A percentile compares a stretch with the other conserved stretches of the same genome.
phyloP scores from a whole-genome alignment of 2,888 invertebrate species.

The Caenorhabditis sp. region DNA sequence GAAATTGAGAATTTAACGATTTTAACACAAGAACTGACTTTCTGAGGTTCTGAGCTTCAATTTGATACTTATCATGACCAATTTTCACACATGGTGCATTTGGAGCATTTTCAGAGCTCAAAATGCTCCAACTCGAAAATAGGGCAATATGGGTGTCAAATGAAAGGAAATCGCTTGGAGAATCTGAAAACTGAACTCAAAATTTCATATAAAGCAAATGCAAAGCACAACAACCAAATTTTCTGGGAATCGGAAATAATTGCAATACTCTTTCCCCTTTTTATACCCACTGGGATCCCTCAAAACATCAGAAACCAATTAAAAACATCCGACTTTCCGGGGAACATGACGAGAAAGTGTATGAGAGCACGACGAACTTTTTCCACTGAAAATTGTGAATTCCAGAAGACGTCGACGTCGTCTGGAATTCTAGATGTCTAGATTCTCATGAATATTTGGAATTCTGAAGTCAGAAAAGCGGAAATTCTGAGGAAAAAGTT shows the following conservation, averaged over 20 bases:
- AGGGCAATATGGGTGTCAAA: background rate
- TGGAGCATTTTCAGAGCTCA: conserved; percentile 4
- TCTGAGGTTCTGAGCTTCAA: background rate
- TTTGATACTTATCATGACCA: background rate
- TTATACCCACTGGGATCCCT: conserved; percentile 1
- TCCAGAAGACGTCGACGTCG: too few relatives aligned
- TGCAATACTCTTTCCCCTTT: background rate
- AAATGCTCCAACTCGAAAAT: background rate
- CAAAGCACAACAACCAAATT: too few relatives aligned
- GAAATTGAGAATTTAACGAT: too few relatives aligned
- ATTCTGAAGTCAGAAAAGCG: conserved; percentile 21
- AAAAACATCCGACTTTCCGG: too few relatives aligned
- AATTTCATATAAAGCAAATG: background rate
- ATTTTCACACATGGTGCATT: background rate
- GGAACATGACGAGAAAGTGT: too few relatives aligned
- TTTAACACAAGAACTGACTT: background rate
- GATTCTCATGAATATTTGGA: background rate
- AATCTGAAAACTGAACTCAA: too few relatives aligned
- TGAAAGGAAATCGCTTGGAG: background rate
- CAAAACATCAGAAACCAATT: conserved; percentile 15
- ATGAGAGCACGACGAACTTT: background rate
- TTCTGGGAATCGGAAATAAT: too few relatives aligned
- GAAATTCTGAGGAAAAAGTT: conserved; percentile 10
- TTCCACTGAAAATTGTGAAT: conserved; percentile 12
- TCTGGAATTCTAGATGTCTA: too few relatives aligned